phyloP scores from a whole-genome alignment of 2,113 vertebrate species.

The Phycodurus eques region DNA sequence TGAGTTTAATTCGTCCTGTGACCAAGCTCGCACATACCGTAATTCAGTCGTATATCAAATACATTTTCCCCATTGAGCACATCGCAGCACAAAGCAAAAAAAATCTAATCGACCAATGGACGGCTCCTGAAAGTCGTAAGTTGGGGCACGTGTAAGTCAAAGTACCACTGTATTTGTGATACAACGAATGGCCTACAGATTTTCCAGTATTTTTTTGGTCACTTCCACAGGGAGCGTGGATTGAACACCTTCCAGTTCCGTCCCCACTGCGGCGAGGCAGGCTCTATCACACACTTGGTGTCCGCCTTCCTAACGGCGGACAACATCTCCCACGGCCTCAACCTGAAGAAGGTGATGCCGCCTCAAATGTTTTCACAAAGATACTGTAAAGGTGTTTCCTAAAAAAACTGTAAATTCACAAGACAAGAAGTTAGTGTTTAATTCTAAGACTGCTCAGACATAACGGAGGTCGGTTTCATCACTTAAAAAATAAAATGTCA shows the following conservation, averaged over 20 bases:
- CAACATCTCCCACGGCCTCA: slow-evolving; percentile 96
- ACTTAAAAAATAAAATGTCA: too few species aligned
- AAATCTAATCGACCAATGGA: too few species aligned
- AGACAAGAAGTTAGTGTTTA: neutral
- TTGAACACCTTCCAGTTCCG: slow-evolving; percentile 94
- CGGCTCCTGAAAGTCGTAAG: too few species aligned
- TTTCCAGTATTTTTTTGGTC: neutral
- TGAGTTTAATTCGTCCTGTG: neutral
- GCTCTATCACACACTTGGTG: slow-evolving; percentile 97
- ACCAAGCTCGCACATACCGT: neutral
- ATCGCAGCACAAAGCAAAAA: too few species aligned
- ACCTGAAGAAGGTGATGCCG: slow-evolving; percentile 88
- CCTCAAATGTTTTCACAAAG: neutral
- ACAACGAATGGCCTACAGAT: neutral
- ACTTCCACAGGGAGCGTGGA: slow-evolving; percentile 80
- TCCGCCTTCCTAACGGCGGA: slow-evolving; percentile 93
- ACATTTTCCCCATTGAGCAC: too few species aligned
- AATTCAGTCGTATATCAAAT: too few species aligned
- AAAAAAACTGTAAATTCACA: neutral
- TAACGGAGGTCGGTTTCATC: too few species aligned
- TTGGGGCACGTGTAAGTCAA: too few species aligned
- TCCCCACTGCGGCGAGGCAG: slow-evolving; percentile 96
- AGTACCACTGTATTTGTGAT: neutral
- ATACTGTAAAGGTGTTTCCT: neutral
- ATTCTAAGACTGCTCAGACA: too few species aligned